Evolutionary conservation across 2,113 vertebrate species (phyloP).

Genomic region (Rhineura floridana): DNA sequence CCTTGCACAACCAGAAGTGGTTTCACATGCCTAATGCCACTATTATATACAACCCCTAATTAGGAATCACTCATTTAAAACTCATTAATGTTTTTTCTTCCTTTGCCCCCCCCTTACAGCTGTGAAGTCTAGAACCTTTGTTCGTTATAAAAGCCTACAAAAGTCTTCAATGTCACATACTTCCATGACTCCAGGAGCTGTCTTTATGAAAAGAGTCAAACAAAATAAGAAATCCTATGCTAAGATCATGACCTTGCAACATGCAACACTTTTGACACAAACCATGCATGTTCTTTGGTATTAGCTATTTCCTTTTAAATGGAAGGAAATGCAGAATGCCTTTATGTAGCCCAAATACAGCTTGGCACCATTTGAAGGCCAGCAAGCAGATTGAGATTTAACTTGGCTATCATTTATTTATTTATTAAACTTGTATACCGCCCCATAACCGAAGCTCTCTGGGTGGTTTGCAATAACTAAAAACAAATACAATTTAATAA

Average conservation of each 20-base stretch:
- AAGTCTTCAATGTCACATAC: slow-evolving; percentile 6
- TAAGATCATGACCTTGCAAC: not conserved
- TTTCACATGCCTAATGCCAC: not conserved
- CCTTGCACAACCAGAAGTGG: too few relatives aligned
- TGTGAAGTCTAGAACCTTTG: not conserved
- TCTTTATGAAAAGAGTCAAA: slow-evolving; percentile 15
- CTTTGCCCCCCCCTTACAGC: too few relatives aligned
- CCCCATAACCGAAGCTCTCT: too few relatives aligned
- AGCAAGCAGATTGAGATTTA: not conserved
- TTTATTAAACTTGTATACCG: too few relatives aligned
- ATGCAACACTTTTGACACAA: not conserved
- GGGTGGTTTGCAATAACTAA: too few relatives aligned
- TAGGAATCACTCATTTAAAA: not conserved
- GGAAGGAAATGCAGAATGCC: not conserved
- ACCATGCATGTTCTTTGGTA: not conserved
- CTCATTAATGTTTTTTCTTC: not conserved
- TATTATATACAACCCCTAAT: not conserved
- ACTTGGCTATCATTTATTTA: not conserved
- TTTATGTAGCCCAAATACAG: not conserved
- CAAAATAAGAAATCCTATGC: not conserved
- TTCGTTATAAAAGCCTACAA: not conserved
- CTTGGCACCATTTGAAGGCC: not conserved
- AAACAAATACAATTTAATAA: too few relatives aligned
- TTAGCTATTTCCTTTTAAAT: not conserved
- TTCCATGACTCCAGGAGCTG: not conserved